phyloP scores from a whole-genome alignment of 2,797 vertebrate species.

The Rhinophrynus dorsalis region DNA sequence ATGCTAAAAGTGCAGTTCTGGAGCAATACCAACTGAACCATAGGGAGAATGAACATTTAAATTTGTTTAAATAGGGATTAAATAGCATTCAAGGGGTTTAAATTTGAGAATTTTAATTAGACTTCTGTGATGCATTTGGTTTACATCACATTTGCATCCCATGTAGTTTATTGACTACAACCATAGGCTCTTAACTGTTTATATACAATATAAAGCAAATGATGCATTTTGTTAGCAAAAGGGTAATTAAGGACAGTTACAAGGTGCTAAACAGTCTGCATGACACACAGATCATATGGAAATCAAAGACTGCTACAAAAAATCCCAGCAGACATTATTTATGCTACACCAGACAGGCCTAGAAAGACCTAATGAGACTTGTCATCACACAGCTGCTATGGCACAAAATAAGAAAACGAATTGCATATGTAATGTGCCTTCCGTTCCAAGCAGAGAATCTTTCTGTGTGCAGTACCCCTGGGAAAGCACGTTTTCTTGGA shows the following conservation, averaged over 20 bases:
- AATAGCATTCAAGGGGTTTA: too few species aligned
- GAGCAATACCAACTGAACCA: too few species aligned
- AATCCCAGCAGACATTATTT: slow-evolving; percentile 47
- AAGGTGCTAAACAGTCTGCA: background rate
- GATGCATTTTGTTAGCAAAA: background rate
- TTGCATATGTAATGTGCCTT: slow-evolving; percentile 14
- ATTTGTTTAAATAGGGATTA: too few species aligned
- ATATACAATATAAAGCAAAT: background rate
- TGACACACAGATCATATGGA: background rate
- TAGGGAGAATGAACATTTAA: too few species aligned
- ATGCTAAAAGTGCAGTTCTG: too few species aligned
- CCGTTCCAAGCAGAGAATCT: slow-evolving; percentile 5
- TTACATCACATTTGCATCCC: too few species aligned
- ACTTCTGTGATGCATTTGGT: too few species aligned
- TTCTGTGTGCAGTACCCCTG: background rate
- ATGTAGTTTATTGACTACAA: too few species aligned
- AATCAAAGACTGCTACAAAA: background rate
- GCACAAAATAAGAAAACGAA: slow-evolving; percentile 13
- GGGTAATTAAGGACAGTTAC: slow-evolving; percentile 25
- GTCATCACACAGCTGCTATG: slow-evolving; percentile 17
- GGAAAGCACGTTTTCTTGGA: background rate
- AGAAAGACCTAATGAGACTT: slow-evolving; percentile 24
- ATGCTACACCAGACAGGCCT: slow-evolving; percentile 26
- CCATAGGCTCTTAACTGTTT: too few species aligned
- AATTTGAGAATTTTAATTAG: too few species aligned